Base-by-base conservation (phyloP, 2,113 vertebrate genomes). In the Muntiacus muntjak region DNA sequence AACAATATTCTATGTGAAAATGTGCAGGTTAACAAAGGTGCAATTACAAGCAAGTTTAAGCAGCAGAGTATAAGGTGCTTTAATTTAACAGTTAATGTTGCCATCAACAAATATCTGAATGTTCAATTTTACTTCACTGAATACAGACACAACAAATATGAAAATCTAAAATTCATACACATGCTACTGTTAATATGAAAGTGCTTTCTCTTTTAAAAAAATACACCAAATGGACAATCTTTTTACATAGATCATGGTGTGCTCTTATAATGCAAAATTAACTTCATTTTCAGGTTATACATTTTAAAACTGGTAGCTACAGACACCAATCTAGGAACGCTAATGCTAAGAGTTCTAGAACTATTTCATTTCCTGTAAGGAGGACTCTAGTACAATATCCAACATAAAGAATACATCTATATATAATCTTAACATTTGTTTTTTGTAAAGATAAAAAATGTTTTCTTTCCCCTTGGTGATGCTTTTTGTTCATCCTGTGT, bases 31-130 rank as follows among this genome's bases (percentile, higher is more conserved):
- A 99, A 99, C 98, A 98, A 98, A 99, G 98, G 99, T 99, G 99
- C 99, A 99, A 99, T 99, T 98, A 99, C 99, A 99, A 99, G 98
- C 98, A 98, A 98, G 82, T 98, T 98, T 98, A 99, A 99, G 99
- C 99, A 99, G 99, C 99, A 99, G 99, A 98, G 95, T 98, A 98
- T 99, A 99, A 99, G 99, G 99, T 99, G 99, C 99, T 99, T 99
- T 97, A 97, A 98, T 98, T 99, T 97, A 98, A 98, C 98, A 97
- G 98, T 98, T 98, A 97, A 97, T 98, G 97, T 98, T 97, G 87
- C 97, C 98, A 98, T 98, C 97, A 97, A 98, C 97, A 98, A 98
- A 98, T 95, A 97, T 97, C 47, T 98, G 96, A 98, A 98, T 98
- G 98, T 64, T 98, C 98, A 98, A 96, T 98, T 98, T 98, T 98